Evolutionary conservation across 2,888 invertebrate genomes (phyloP).

Genomic region (Cepaea hortensis): DNA sequence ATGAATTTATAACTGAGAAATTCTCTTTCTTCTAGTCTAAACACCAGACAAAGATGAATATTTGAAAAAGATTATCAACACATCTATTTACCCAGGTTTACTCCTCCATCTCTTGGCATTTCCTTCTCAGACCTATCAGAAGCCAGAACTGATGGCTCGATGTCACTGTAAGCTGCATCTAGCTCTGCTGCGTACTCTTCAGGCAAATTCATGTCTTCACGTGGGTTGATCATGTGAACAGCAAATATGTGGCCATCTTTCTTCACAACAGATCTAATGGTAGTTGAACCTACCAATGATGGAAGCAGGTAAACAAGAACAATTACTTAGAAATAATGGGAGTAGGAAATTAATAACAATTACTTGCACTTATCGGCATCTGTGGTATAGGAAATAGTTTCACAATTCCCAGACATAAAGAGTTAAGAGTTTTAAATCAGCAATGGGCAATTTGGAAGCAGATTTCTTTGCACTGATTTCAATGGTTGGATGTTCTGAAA

Average conservation of each 20-base stretch:
- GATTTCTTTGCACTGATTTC: too few species aligned
- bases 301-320: conserved; percentile 58
- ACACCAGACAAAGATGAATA: too few species aligned
- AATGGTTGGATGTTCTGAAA: too few species aligned
- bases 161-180: background rate
- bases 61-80: too few species aligned
- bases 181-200: conserved; percentile 42
- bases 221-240: conserved; percentile 74
- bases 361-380: conserved; percentile 37
- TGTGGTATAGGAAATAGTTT: conserved; percentile 52
- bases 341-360: background rate
- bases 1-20: too few species aligned
- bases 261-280: conserved; percentile 69
- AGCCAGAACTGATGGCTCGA: background rate
- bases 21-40: too few species aligned
- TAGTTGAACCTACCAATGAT: conserved; percentile 69
- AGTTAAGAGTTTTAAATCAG: too few species aligned
- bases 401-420: too few species aligned
- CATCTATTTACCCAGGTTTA: conserved; percentile 39
- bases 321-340: background rate
- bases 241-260: conserved; percentile 75
- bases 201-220: conserved; percentile 55
- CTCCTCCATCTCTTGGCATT: conserved; percentile 54
- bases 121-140: conserved; percentile 66
- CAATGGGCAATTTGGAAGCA: too few species aligned